phyloP scores from a whole-genome alignment of 2,888 invertebrate species.

The Papilio protenor region DNA sequence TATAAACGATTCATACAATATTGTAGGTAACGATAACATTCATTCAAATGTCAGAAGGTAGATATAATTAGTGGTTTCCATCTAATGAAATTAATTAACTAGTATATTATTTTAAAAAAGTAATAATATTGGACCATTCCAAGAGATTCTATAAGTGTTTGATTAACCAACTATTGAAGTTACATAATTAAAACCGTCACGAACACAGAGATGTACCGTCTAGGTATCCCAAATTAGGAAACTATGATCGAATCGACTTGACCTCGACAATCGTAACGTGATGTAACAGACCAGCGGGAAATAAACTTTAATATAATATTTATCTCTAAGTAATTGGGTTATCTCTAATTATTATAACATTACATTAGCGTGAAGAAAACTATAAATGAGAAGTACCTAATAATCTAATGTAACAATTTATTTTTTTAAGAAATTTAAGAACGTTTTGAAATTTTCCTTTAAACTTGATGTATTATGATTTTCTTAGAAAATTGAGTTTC shows the following conservation, averaged over 20 bases:
- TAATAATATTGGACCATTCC: neutral
- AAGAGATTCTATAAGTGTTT: neutral
- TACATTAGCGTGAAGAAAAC: neutral
- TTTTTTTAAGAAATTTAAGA: neutral
- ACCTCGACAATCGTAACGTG: neutral
- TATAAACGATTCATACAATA: constrained; percentile 15
- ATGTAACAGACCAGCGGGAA: neutral
- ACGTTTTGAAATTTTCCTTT: neutral
- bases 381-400: neutral
- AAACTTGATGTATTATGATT: neutral
- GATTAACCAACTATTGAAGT: neutral
- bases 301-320: neutral
- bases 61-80: neutral
- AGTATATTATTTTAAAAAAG: neutral
- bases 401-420: neutral
- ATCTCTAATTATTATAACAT: neutral
- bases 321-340: neutral
- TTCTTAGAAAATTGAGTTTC: neutral
- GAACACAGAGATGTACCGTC: neutral
- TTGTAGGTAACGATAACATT: neutral
- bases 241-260: constrained; percentile 11
- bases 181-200: neutral
- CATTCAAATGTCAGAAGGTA: neutral
- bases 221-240: constrained; percentile 5
- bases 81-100: neutral